phyloP scores from a whole-genome alignment of 2,113 vertebrate genomes.

The Craseonycteris thonglongyai region DNA sequence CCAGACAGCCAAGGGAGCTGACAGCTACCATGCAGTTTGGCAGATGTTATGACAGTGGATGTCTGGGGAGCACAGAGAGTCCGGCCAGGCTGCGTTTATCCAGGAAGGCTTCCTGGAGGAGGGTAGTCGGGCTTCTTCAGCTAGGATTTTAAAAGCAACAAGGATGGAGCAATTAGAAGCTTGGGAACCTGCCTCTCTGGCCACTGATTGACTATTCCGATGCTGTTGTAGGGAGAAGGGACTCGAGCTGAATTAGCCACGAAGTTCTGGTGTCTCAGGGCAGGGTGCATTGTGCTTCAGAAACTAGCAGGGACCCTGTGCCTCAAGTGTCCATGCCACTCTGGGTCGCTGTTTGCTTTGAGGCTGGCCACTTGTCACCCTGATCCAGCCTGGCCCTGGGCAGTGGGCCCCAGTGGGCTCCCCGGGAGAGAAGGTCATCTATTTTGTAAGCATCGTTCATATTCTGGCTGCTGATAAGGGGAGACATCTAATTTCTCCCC shows the following conservation, averaged over 20 bases:
- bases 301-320: background rate
- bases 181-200: background rate
- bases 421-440: background rate
- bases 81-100: background rate
- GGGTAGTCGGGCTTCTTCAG: background rate
- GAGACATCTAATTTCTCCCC: constrained; percentile 47
- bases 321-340: background rate
- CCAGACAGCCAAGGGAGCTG: background rate
- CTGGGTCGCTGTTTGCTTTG: background rate
- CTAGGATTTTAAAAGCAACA: background rate
- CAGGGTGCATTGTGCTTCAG: background rate
- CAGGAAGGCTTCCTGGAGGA: background rate
- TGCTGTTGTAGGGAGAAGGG: background rate
- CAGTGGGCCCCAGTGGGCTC: background rate
- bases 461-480: constrained; percentile 31
- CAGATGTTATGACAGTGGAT: background rate
- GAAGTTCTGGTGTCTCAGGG: accelerated
- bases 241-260: background rate
- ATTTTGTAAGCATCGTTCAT: constrained; percentile 47
- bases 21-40: background rate
- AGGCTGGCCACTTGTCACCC: background rate
- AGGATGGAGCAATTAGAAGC: background rate
- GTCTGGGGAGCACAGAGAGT: background rate
- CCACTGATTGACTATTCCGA: accelerated
- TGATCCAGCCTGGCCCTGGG: background rate